These are phyloP conservation scores for Solenopsis invicta DNA, from an alignment of 1,140 invertebrate species.

Conservation along the genomic window DNA sequence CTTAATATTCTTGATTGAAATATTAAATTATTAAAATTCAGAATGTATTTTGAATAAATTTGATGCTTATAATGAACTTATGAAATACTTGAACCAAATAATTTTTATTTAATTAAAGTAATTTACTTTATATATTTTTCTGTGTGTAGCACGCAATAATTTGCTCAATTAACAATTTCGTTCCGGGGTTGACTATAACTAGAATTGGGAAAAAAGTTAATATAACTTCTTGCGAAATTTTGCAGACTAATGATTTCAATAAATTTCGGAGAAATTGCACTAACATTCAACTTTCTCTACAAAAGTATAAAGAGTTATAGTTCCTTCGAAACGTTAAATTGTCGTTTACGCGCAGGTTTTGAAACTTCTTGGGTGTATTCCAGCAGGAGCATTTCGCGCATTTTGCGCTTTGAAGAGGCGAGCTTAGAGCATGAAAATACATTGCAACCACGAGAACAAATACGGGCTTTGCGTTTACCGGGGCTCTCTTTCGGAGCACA, in stretches of 20 bases:
- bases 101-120: too few species aligned
- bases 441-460: not conserved
- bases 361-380: slow-evolving; percentile 25
- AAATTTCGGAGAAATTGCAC: slow-evolving; percentile 11
- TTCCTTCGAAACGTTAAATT: slow-evolving; percentile 28
- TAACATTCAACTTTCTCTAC: not conserved
- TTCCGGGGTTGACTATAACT: not conserved
- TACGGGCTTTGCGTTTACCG: not conserved
- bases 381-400: not conserved
- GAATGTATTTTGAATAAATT: too few species aligned
- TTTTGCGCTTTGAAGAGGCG: not conserved
- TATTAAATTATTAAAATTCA: too few species aligned
- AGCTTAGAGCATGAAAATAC: slow-evolving; percentile 6
- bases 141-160: too few species aligned
- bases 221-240: not conserved
- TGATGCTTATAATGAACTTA: too few species aligned
- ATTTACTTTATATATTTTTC: too few species aligned
- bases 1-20: too few species aligned
- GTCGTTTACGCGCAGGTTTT: slow-evolving; percentile 22
- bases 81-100: too few species aligned
- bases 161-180: not conserved
- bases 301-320: slow-evolving; percentile 19
- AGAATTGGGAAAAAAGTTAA: not conserved
- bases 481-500: not conserved
- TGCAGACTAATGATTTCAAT: slow-evolving; percentile 12